These are phyloP conservation scores for Percina caprodes DNA, from an alignment of 2,113 vertebrate species.

Conservation along the genomic window DNA sequence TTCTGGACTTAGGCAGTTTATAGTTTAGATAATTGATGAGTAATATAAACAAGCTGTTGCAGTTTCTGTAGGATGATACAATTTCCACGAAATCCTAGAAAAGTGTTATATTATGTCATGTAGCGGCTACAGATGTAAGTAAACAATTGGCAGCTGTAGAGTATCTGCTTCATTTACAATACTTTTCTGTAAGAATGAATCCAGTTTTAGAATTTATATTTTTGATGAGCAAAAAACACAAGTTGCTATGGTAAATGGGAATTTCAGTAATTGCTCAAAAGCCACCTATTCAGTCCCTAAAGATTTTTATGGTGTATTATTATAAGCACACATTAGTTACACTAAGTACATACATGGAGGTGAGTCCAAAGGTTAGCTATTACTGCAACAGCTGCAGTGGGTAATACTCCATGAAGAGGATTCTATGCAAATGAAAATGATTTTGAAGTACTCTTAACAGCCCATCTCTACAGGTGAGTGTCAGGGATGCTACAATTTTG, in stretches of 20 bases:
- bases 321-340: slow-evolving; percentile 5
- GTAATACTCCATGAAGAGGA: slow-evolving; percentile 11
- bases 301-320: slow-evolving; percentile 10
- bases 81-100: slow-evolving; percentile 33
- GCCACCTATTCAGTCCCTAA: slow-evolving; percentile 4
- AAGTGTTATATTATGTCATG: neutral
- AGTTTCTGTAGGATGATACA: neutral
- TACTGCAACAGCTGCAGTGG: neutral
- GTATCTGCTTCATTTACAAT: neutral
- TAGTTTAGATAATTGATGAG: slow-evolving; percentile 48
- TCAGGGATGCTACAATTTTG: neutral
- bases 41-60: slow-evolving; percentile 38
- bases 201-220: neutral
- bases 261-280: neutral
- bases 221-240: neutral
- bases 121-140: neutral
- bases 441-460: slow-evolving; percentile 30
- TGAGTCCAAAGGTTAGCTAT: neutral
- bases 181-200: neutral
- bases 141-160: slow-evolving; percentile 11
- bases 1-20: slow-evolving; percentile 18
- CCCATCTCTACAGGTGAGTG: neutral
- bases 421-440: slow-evolving; percentile 10
- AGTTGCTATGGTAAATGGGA: neutral
- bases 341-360: neutral